Evolutionary conservation across 2,113 vertebrate genomes (phyloP).

Genomic region (Thymallus thymallus): DNA sequence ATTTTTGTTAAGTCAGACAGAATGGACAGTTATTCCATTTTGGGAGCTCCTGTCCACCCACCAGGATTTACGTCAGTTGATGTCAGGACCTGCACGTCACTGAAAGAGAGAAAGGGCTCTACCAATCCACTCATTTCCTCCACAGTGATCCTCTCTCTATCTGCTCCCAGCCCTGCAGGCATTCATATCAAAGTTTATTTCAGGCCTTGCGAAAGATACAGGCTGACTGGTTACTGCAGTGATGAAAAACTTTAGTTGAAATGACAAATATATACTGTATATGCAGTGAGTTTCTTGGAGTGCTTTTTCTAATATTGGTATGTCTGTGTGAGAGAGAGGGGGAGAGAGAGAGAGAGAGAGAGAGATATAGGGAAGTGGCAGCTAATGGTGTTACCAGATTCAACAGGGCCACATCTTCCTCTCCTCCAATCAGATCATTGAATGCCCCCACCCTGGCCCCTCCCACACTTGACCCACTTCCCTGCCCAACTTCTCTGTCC

Average conservation of each 20-base stretch:
- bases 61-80: conserved; percentile 50
- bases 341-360: background rate
- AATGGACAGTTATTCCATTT: conserved; percentile 48
- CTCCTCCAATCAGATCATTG: conserved; percentile 48
- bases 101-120: conserved; percentile 62
- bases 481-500: conserved; percentile 28
- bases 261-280: background rate
- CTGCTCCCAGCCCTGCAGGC: conserved; percentile 30
- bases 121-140: conserved; percentile 36
- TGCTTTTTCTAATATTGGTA: background rate
- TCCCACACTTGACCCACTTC: conserved; percentile 30
- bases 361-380: conserved; percentile 10
- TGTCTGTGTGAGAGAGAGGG: background rate
- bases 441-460: conserved; percentile 33
- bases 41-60: conserved; percentile 47
- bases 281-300: background rate
- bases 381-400: conserved; percentile 50
- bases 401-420: conserved; percentile 35
- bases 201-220: conserved; percentile 2
- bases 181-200: conserved; percentile 15
- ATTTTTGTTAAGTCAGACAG: conserved; percentile 9
- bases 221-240: background rate
- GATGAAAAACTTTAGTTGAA: background rate
- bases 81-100: conserved; percentile 27
- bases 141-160: conserved; percentile 23